Conservation (phyloP, 2,113 vertebrate species). For the Galbula dea region DNA sequence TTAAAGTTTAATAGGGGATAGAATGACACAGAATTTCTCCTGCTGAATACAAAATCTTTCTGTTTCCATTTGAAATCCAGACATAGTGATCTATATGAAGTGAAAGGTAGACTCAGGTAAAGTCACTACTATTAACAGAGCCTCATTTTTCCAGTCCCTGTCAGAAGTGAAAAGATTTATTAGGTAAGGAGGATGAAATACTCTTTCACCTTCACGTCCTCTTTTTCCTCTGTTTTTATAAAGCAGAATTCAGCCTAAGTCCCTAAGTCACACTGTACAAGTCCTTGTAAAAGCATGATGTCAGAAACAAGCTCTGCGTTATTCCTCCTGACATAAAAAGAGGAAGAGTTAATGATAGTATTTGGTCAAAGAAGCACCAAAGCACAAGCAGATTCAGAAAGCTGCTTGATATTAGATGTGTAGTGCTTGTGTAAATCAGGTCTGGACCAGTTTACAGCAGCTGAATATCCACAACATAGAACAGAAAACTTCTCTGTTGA, state of each 20-base stretch:
- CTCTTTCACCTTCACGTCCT: neutral
- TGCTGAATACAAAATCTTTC: neutral
- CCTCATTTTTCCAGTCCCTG: neutral
- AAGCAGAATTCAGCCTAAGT: neutral
- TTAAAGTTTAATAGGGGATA: neutral
- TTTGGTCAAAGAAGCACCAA: neutral
- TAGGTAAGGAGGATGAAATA: neutral
- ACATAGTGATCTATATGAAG: neutral
- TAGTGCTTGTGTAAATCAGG: neutral
- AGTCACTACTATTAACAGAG: neutral
- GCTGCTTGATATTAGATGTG: neutral
- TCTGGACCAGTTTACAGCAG: neutral
- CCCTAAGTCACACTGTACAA: neutral
- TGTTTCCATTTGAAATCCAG: neutral
- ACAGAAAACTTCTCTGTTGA: neutral
- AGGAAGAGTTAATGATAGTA: neutral
- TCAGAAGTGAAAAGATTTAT: neutral
- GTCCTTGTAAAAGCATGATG: neutral
- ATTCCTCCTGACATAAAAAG: neutral
- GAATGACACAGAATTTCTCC: neutral
- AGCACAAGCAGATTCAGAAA: neutral
- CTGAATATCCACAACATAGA: neutral
- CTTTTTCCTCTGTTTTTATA: neutral
- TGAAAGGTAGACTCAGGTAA: neutral
- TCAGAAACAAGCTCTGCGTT: neutral